Conservation (phyloP, 2,888 invertebrate genomes). For the Dryocosmus kuriphilus region DNA sequence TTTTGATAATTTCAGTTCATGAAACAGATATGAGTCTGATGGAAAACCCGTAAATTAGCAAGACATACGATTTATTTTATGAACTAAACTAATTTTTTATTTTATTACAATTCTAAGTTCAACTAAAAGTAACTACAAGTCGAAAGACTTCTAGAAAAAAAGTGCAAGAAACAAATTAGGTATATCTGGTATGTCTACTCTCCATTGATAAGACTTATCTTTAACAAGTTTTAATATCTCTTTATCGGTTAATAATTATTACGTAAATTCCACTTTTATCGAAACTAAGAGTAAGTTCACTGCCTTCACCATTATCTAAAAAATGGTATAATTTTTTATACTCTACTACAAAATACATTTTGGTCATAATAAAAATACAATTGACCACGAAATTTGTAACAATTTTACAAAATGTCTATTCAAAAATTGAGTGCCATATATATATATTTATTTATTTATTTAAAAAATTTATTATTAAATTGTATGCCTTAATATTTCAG, state of each 20-base stretch:
- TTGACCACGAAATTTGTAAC: too few relatives aligned
- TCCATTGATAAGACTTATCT: too few relatives aligned
- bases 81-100: too few relatives aligned
- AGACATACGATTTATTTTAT: too few relatives aligned
- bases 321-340: not conserved
- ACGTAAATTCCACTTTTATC: not conserved
- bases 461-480: slow-evolving; percentile 11
- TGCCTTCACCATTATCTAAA: not conserved
- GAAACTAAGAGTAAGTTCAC: not conserved
- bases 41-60: not conserved
- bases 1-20: too few relatives aligned
- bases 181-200: too few relatives aligned
- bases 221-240: not conserved
- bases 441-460: too few relatives aligned
- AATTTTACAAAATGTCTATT: not conserved
- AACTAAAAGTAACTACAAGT: too few relatives aligned
- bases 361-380: not conserved
- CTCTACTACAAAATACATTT: slow-evolving; percentile 3
- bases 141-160: too few relatives aligned
- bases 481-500: slow-evolving; percentile 76
- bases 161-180: too few relatives aligned
- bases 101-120: too few relatives aligned
- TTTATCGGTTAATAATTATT: not conserved
- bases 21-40: too few relatives aligned
- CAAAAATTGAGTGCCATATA: not conserved